A percentile compares a stretch with the other conserved stretches of the same genome.
Evolutionary conservation across 2,888 invertebrate species (phyloP).

Genomic region (Calliphora vomitoria): DNA sequence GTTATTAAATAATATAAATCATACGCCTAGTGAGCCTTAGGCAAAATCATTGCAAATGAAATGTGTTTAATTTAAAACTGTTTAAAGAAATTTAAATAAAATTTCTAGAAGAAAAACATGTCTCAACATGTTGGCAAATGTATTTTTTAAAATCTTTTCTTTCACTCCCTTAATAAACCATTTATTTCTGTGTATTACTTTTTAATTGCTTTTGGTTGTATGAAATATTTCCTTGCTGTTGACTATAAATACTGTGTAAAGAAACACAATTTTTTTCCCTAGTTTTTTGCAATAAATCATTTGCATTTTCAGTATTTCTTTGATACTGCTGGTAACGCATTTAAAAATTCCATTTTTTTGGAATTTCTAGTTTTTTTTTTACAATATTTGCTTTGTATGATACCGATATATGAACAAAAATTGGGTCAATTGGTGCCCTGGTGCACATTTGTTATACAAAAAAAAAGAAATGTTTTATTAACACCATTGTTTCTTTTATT

Average conservation of each 20-base stretch:
- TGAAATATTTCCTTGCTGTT: slow-evolving; percentile 63
- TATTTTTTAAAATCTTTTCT: too few relatives aligned
- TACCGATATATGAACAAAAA: slow-evolving; percentile 43
- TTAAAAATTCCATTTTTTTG: slow-evolving; percentile 14
- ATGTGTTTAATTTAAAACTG: too few relatives aligned
- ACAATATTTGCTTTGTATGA: not conserved
- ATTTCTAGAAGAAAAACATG: not conserved
- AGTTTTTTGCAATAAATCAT: slow-evolving; percentile 47
- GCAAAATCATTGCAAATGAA: too few relatives aligned
- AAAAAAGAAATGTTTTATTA: slow-evolving; percentile 49
- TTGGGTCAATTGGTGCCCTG: slow-evolving; percentile 72
- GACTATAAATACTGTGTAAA: slow-evolving; percentile 52
- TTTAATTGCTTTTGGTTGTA: slow-evolving; percentile 63
- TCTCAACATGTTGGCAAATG: too few relatives aligned
- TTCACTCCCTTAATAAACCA: slow-evolving; percentile 15
- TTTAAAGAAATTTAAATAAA: too few relatives aligned
- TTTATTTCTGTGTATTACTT: slow-evolving; percentile 30
- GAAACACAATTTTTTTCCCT: not conserved
- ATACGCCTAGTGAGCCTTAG: not conserved
- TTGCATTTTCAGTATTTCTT: slow-evolving; percentile 16
- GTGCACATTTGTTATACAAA: slow-evolving; percentile 41
- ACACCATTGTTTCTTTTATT: slow-evolving; percentile 32
- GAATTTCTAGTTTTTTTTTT: slow-evolving; percentile 2
- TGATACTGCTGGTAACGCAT: slow-evolving; percentile 6
- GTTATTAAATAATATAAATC: not conserved